A percentile compares a stretch with the other conserved stretches of the same genome.
phyloP scores from a whole-genome alignment of 2,797 vertebrate species.

The Sarcophilus harrisii region DNA sequence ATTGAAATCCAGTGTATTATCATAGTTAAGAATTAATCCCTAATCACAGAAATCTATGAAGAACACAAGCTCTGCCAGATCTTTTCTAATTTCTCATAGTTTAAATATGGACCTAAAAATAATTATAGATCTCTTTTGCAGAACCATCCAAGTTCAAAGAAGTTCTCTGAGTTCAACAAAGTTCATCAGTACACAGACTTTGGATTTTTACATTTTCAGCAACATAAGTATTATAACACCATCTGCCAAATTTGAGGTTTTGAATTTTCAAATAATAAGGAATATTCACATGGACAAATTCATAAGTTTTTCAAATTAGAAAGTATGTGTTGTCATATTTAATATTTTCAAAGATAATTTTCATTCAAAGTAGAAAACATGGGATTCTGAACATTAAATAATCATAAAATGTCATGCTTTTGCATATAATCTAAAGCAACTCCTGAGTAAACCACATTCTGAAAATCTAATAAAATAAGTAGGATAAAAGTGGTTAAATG shows the following conservation, averaged over 20 bases:
- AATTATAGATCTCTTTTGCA: background rate
- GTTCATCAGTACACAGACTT: background rate
- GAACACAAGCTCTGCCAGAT: background rate
- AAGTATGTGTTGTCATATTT: background rate
- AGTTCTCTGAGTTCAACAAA: background rate
- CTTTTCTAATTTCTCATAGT: background rate
- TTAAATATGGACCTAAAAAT: background rate
- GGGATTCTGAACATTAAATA: background rate
- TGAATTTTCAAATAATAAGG: background rate
- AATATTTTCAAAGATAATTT: constrained; percentile 52
- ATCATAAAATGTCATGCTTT: background rate
- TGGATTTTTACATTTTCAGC: background rate
- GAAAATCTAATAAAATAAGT: background rate
- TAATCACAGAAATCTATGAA: background rate
- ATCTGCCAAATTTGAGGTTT: background rate
- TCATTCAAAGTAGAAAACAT: constrained; percentile 22
- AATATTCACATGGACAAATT: background rate
- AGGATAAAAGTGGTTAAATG: background rate
- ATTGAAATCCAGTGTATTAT: background rate
- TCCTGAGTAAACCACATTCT: background rate
- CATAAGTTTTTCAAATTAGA: background rate
- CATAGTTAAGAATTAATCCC: background rate
- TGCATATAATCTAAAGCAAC: background rate
- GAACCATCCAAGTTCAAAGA: background rate
- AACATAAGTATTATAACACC: background rate